phyloP scores from a whole-genome alignment of 2,888 invertebrate species.

The Brassicogethes aeneus region DNA sequence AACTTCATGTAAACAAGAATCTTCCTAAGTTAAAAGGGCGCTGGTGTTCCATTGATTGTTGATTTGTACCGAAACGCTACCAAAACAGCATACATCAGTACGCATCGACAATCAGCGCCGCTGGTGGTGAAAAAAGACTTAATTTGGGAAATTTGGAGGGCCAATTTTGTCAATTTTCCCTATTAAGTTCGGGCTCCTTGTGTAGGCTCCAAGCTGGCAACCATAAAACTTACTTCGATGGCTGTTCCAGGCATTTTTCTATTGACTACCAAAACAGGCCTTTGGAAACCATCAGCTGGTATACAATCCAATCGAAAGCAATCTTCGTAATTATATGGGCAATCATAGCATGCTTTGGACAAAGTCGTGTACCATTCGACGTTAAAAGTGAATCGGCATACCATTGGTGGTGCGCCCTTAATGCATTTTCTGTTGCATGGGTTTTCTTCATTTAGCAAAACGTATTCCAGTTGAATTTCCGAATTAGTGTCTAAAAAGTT shows the following conservation, averaged over 20 bases:
- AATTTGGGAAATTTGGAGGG: no score
- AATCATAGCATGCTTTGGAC: conserved; percentile 82
- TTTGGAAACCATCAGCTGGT: conserved; percentile 69
- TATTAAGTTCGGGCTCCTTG: no score
- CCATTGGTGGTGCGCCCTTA: conserved; percentile 50
- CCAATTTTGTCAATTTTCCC: no score
- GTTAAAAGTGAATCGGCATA: conserved; percentile 63
- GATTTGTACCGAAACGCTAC: no score
- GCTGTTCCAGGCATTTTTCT: conserved; percentile 81
- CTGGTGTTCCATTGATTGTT: no score
- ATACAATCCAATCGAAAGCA: conserved; percentile 75
- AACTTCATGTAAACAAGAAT: no score
- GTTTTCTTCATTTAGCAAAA: conserved; percentile 26
- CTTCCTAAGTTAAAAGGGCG: no score
- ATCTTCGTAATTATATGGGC: conserved; percentile 66
- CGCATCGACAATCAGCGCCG: no score
- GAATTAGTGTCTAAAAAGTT: no score
- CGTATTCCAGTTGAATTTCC: conserved; percentile 25
- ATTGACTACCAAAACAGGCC: conserved; percentile 72
- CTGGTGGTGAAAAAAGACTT: no score
- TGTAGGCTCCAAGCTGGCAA: no score
- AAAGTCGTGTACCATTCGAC: conserved; percentile 78
- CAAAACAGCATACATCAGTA: no score
- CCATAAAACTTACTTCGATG: conserved; percentile 70
- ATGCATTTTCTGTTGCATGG: conserved; percentile 61